Evolutionary conservation across 2,113 vertebrate genomes (phyloP), one percentile per base, ranked within the genome.

Genomic region (Labeo catla): DNA sequence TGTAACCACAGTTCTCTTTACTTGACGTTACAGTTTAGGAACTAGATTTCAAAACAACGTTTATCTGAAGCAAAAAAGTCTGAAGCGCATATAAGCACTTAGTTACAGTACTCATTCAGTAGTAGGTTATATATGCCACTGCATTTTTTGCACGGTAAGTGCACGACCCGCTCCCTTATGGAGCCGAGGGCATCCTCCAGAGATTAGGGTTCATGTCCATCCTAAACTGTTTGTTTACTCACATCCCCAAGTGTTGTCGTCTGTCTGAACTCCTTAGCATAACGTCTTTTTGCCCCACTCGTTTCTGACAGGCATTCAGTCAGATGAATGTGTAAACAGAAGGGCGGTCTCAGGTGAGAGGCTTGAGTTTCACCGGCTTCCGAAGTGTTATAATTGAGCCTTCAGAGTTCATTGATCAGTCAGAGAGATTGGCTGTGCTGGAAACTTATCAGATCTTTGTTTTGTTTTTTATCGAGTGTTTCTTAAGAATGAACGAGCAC

Each of bases 331-430:
- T 85, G 84, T 87, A 76, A 89, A 88, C 85, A 85, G 73, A 85
- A 50, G 72, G 76, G 91, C 87, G 89, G 86, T 86, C 88, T 91
- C 89, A 88, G 89, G 89, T 89, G 87, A 84, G 85, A 80, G 87
- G 85, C 34, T 93, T 89, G 85, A 81, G 84, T 94, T 93, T 93
- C 92, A 89, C 78, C 12, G 84, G 81, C 90, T 87, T 89, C 89
- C 89, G 92, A 93, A 91, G 90, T 93, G 86, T 93, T 91, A 89
- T 91, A 89, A 91, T 90, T 91, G 87, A 91, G 90, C 80, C 87
- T 49, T 52, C 28, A 87, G 89, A 93, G 93, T 93, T 94, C 93
- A 93, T 61, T 10, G 76, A 93, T 93, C 91, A 93, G 93, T 93
- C 93, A 91, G 66, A 43, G 86, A 86, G 91, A 93, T 84, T 93